These are phyloP conservation scores for Endotricha flammealis DNA, from an alignment of 2,888 invertebrate genomes.

Conservation along the genomic window DNA sequence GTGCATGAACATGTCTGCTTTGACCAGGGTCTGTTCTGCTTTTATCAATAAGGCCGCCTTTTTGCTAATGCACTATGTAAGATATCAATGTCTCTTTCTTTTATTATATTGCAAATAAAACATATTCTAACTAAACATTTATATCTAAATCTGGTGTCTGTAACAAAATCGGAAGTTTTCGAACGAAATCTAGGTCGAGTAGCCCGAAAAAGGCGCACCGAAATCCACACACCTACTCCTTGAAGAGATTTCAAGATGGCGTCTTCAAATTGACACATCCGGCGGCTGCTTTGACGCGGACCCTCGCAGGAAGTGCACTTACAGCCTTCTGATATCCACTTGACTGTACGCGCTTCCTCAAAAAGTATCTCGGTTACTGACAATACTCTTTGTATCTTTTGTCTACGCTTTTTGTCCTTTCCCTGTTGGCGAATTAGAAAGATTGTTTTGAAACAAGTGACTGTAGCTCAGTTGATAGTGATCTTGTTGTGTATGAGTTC, in stretches of 20 bases:
- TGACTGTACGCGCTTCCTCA: constrained; percentile 30
- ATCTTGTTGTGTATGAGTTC: too few species aligned
- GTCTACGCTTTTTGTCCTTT: constrained; percentile 1
- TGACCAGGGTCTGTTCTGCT: too few species aligned
- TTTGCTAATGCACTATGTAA: too few species aligned
- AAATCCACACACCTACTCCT: constrained; percentile 27
- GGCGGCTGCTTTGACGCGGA: constrained; percentile 33
- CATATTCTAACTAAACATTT: too few species aligned
- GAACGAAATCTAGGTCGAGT: constrained; percentile 31
- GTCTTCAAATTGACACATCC: constrained; percentile 42
- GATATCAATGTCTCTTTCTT: too few species aligned
- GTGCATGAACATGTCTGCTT: too few species aligned
- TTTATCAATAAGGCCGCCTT: too few species aligned
- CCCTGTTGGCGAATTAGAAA: constrained; percentile 1
- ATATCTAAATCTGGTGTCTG: too few species aligned
- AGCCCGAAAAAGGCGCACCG: constrained; percentile 24
- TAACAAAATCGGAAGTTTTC: too few species aligned
- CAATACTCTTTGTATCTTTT: constrained; percentile 1
- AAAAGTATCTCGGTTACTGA: constrained; percentile 22
- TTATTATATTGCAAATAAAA: too few species aligned
- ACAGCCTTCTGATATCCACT: constrained; percentile 36
- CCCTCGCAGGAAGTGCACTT: constrained; percentile 38
- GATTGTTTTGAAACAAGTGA: neutral
- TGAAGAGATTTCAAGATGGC: constrained; percentile 35
- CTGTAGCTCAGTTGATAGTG: neutral